phyloP scores from a whole-genome alignment of 2,113 vertebrate species.

The Pluvianellus socialis region DNA sequence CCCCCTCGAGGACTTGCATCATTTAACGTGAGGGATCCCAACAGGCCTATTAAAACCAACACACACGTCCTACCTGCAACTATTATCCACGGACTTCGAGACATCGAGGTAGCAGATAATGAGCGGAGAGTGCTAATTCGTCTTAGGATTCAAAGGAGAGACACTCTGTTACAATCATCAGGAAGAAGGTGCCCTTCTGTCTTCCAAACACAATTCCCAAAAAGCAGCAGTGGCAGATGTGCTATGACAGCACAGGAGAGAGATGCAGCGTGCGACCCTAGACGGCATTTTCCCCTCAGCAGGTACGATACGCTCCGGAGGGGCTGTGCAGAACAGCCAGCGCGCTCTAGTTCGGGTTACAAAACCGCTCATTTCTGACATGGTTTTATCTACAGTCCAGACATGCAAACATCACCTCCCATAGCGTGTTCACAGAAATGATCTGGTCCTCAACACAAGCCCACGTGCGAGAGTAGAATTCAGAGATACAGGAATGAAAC shows the following conservation, averaged over 20 bases:
- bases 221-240: not conserved
- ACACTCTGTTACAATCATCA: not conserved
- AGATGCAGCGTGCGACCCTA: not conserved
- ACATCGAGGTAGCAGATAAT: not conserved
- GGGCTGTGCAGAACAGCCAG: not conserved
- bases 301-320: not conserved
- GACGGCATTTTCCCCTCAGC: not conserved
- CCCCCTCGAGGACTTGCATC: not conserved
- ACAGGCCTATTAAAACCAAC: constrained; percentile 12
- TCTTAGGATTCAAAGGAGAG: not conserved
- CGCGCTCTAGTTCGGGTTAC: not conserved
- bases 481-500: not conserved
- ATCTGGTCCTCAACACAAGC: not conserved
- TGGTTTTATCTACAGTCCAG: not conserved
- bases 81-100: not conserved
- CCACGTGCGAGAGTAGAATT: not conserved
- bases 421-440: not conserved
- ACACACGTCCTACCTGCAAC: not conserved
- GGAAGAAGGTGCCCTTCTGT: constrained; percentile 7
- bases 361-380: not conserved
- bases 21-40: not conserved
- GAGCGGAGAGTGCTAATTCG: constrained; percentile 27
- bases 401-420: not conserved
- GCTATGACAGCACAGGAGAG: not conserved
- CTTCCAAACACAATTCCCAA: not conserved